Evolutionary conservation across 1,140 invertebrate species (phyloP).

Genomic region (Lineus longissimus): DNA sequence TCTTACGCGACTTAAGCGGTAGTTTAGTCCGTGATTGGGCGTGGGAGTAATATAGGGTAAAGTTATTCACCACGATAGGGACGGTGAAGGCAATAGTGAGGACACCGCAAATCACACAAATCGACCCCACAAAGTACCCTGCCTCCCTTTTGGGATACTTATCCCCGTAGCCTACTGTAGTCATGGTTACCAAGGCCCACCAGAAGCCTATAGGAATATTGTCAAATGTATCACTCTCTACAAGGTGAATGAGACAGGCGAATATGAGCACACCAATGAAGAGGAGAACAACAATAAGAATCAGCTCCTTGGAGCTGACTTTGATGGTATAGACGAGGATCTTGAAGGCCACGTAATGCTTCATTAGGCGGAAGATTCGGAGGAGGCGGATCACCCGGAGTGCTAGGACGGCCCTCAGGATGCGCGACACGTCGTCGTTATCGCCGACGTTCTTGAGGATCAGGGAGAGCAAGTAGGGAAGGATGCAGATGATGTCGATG

Average conservation of each 20-base stretch:
- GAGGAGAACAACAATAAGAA: conserved; percentile 49
- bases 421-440: conserved; percentile 26
- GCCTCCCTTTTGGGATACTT: conserved; percentile 41
- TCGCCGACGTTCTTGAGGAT: conserved; percentile 34
- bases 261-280: conserved; percentile 51
- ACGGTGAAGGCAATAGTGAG: conserved; percentile 94
- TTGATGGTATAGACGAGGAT: conserved; percentile 52
- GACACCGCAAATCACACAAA: conserved; percentile 93
- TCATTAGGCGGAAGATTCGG: conserved; percentile 51
- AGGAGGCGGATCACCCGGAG: conserved; percentile 43
- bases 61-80: conserved; percentile 96
- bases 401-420: conserved; percentile 38
- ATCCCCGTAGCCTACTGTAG: conserved; percentile 87
- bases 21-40: conserved; percentile 46
- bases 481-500: conserved; percentile 47
- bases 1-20: conserved; percentile 30
- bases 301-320: conserved; percentile 46
- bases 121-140: conserved; percentile 93
- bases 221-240: conserved; percentile 42
- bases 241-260: conserved; percentile 48
- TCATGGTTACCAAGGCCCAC: conserved; percentile 99
- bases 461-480: conserved; percentile 45
- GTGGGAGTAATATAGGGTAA: conserved; percentile 93
- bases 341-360: conserved; percentile 52
- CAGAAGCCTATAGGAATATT: conserved; percentile 93